Evolutionary conservation across 2,888 invertebrate genomes (phyloP), one percentile per base, ranked within the genome.

Genomic region (Synanthedon tipuliformis): DNA sequence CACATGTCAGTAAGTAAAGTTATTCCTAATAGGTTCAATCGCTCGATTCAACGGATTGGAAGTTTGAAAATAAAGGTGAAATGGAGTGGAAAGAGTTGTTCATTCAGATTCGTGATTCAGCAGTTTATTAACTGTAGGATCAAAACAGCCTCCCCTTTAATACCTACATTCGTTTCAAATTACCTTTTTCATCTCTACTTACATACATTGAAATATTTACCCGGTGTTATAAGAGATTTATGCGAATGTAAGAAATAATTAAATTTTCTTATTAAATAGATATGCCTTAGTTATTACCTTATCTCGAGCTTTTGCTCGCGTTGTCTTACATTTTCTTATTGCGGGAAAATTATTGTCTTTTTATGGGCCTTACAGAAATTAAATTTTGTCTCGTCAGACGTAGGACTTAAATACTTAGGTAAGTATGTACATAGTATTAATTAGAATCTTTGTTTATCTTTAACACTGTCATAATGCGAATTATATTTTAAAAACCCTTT

Each of bases 51-150:
- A 65, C 75, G 77, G 68, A 69, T 75, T 73, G 79, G 79, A 81
- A 80, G 73, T 77, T 81, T 75, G 66, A 75, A 80, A 81, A 81
- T 81, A 80, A 80, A 78, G 70, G 78, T 69, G 76, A 73, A 80
- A 81, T 76, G 78, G 76, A 66, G 71, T 71, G 80, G 75, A 81
- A 79, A 69, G 70, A 73, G 75, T 53, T 34, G 73, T 71, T 81
- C 74, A 77, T 76, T 75, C 75, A 71, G 65, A 71, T 73, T 75
- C 69, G 68, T 71, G 75, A 78, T 69, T 78, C 71, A 68, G 68
- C 71, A 65, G 74, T 77, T 75, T 74, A 74, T 74, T 77, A 71
- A 59, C 63, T 56, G 52, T 52, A 54, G 45, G 45, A 45, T 45
- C 45, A 45, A 45, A 45, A 45, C 15, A 45, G 45, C 8, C 13